Evolutionary conservation across 2,113 vertebrate genomes (phyloP).

Genomic region (Himantopus leucocephalus): DNA sequence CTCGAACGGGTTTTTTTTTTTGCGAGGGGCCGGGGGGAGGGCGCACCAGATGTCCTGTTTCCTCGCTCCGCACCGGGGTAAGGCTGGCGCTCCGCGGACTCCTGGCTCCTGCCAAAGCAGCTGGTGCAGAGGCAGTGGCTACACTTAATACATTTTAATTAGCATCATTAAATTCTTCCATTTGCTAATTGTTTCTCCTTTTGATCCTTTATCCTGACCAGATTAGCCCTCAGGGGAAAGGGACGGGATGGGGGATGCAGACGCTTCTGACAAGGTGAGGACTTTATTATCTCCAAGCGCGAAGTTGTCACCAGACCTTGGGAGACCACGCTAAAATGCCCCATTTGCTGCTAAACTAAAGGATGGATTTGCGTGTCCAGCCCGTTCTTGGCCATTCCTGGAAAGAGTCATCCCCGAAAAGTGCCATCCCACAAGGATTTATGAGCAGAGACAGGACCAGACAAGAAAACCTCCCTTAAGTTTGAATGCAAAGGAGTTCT

Average conservation of each 20-base stretch:
- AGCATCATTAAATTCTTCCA: conserved; percentile 56
- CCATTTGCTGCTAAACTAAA: neutral
- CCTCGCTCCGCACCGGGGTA: neutral
- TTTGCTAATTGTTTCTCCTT: conserved; percentile 65
- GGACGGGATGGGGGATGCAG: neutral
- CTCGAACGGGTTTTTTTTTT: neutral
- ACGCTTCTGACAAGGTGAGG: neutral
- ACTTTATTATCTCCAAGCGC: neutral
- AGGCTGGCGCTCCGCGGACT: neutral
- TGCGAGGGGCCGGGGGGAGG: neutral
- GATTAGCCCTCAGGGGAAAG: neutral
- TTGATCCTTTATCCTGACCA: conserved; percentile 39
- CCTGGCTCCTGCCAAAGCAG: conserved; percentile 36
- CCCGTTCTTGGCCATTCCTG: neutral
- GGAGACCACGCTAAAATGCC: neutral
- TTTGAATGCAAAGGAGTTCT: fast-evolving
- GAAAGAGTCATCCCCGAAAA: neutral
- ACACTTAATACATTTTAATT: conserved; percentile 68
- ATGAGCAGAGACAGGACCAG: neutral
- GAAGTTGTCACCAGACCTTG: neutral
- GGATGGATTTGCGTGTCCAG: neutral
- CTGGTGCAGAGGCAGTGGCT: conserved; percentile 52
- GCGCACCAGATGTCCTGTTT: conserved; percentile 29
- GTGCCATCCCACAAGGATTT: neutral
- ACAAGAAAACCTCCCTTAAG: neutral